A percentile compares a stretch with the other conserved stretches of the same genome.
phyloP scores from a whole-genome alignment of 2,888 invertebrate species.

The Ametastegia equiseti region DNA sequence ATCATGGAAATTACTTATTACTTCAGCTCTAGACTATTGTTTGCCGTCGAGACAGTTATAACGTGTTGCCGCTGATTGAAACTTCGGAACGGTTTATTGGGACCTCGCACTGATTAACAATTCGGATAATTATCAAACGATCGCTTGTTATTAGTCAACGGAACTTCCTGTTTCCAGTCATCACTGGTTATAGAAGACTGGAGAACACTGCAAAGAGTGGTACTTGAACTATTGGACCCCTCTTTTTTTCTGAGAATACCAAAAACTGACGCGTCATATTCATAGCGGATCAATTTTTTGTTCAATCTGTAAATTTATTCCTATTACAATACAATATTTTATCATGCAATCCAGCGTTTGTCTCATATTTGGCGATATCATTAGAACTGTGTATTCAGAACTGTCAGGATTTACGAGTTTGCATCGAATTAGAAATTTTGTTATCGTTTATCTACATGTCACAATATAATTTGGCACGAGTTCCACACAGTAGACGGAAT shows the following conservation, averaged over 20 bases:
- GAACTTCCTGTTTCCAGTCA: not conserved
- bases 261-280: too few relatives aligned
- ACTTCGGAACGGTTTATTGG: not conserved
- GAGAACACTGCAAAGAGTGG: too few relatives aligned
- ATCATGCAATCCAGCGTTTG: too few relatives aligned
- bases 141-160: not conserved
- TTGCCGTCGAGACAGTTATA: not conserved
- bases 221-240: too few relatives aligned
- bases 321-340: not conserved
- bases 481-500: not conserved
- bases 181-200: too few relatives aligned
- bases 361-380: too few relatives aligned
- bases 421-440: too few relatives aligned
- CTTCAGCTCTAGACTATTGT: not conserved
- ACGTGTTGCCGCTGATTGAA: too few relatives aligned
- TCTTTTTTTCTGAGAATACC: too few relatives aligned
- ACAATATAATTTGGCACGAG: constrained; percentile 1
- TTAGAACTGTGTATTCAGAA: too few relatives aligned
- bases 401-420: too few relatives aligned
- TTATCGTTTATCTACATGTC: not conserved
- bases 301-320: not conserved
- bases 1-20: not conserved
- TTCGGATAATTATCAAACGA: not conserved
- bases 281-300: too few relatives aligned
- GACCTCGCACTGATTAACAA: not conserved